Percentiles rank a stretch among this genome's conserved stretches.
Conservation (phyloP, 2,888 invertebrate species). For the Diarsia brunnea region DNA sequence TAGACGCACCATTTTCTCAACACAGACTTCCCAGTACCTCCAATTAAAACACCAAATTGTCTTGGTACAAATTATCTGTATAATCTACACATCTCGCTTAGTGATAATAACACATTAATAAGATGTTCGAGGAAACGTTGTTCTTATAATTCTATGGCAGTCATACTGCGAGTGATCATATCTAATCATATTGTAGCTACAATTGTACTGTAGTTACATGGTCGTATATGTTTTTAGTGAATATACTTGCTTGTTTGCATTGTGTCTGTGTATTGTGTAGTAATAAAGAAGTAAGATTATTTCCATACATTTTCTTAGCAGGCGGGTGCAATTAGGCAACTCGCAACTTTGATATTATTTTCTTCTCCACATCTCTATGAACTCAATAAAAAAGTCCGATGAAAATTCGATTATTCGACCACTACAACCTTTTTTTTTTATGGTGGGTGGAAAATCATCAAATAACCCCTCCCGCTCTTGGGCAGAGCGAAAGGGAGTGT, state of each 20-base stretch:
- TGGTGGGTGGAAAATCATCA: no score
- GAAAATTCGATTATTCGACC: background rate
- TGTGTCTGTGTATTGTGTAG: slow-evolving; percentile 4
- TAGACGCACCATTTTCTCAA: slow-evolving; percentile 55
- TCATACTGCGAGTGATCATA: slow-evolving; percentile 63
- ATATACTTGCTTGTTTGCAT: slow-evolving; percentile 35
- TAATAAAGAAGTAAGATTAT: background rate
- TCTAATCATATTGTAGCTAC: slow-evolving; percentile 77
- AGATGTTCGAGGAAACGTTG: slow-evolving; percentile 52
- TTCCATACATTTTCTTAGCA: background rate
- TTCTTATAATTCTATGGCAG: slow-evolving; percentile 58
- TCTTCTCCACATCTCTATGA: background rate
- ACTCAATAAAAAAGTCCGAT: background rate
- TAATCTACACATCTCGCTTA: slow-evolving; percentile 34
- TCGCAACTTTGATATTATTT: background rate
- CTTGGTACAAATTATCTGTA: slow-evolving; percentile 38
- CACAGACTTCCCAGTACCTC: slow-evolving; percentile 21
- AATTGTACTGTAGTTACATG: slow-evolving; percentile 29
- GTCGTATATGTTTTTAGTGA: slow-evolving; percentile 29
- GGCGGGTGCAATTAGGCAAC: background rate
- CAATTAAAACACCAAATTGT: slow-evolving; percentile 51
- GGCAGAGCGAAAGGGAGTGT: no score
- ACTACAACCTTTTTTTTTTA: background rate
- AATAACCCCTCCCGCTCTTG: no score
- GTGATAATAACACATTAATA: slow-evolving; percentile 63